phyloP scores from a whole-genome alignment of 2,113 vertebrate species.

The Tragelaphus imberbis region DNA sequence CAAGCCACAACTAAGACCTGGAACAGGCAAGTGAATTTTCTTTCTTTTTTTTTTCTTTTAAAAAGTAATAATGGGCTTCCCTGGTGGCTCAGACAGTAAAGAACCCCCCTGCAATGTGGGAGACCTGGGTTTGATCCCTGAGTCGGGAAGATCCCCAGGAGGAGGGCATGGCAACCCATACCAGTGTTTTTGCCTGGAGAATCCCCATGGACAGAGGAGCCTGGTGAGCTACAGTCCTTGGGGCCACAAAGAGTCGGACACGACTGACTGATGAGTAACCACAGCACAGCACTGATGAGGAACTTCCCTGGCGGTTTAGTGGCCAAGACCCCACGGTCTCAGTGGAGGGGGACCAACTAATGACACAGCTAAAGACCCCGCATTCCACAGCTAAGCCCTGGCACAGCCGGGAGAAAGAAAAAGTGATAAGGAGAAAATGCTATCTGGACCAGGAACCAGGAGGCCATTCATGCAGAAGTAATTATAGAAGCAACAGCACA shows the following conservation, averaged over 20 bases:
- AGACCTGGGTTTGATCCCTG: background rate
- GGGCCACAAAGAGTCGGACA: background rate
- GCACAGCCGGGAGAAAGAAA: background rate
- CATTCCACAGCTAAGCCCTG: background rate
- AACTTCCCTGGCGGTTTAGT: background rate
- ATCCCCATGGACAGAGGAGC: background rate
- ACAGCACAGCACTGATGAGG: background rate
- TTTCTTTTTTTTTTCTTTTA: background rate
- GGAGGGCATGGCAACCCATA: background rate
- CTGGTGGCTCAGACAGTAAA: background rate
- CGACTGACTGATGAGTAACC: accelerated
- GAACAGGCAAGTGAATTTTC: background rate
- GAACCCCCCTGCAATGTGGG: background rate
- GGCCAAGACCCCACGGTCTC: background rate
- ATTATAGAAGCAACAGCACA: background rate
- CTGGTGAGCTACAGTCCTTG: background rate
- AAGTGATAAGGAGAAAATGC: background rate
- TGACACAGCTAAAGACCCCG: accelerated
- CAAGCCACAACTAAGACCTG: background rate
- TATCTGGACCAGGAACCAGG: conserved; percentile 31
- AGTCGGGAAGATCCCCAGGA: background rate
- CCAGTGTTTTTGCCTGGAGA: background rate
- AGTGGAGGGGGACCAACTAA: background rate
- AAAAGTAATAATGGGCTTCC: background rate
- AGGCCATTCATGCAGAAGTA: background rate